Evolutionary conservation across 1,140 invertebrate species (phyloP).

Genomic region (Ectropis grisescens): DNA sequence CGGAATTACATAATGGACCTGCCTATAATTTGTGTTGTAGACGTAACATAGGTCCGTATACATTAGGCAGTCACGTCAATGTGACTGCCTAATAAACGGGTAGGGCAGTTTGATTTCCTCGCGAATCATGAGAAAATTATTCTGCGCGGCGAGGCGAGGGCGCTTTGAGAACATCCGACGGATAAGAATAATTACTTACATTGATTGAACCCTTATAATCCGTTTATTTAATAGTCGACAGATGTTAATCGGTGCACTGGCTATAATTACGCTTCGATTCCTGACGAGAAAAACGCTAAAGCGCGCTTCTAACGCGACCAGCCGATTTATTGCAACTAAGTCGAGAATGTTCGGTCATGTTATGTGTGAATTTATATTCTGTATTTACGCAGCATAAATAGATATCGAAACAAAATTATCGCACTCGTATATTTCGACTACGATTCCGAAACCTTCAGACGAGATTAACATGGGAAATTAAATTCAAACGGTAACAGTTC

Average conservation of each 20-base stretch:
- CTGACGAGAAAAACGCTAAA: slow-evolving; percentile 55
- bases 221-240: slow-evolving; percentile 66
- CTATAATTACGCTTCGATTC: slow-evolving; percentile 64
- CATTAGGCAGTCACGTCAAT: slow-evolving; percentile 54
- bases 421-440: too few species aligned
- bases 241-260: slow-evolving; percentile 60
- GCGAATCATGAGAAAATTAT: slow-evolving; percentile 68
- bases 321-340: slow-evolving; percentile 18
- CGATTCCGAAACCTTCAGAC: too few species aligned
- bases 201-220: slow-evolving; percentile 67
- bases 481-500: slow-evolving; percentile 15
- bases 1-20: slow-evolving; percentile 14
- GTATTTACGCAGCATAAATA: too few species aligned
- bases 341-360: neutral
- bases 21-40: slow-evolving; percentile 27
- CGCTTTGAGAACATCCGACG: slow-evolving; percentile 62
- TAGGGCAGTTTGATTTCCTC: slow-evolving; percentile 50
- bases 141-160: slow-evolving; percentile 32
- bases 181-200: slow-evolving; percentile 69
- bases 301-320: slow-evolving; percentile 16
- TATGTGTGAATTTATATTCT: slow-evolving; percentile 1
- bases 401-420: too few species aligned
- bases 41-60: slow-evolving; percentile 18
- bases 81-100: slow-evolving; percentile 61
- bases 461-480: too few species aligned